Base-by-base conservation (phyloP, 2,797 vertebrate species). In the Meriones psammophilus region DNA sequence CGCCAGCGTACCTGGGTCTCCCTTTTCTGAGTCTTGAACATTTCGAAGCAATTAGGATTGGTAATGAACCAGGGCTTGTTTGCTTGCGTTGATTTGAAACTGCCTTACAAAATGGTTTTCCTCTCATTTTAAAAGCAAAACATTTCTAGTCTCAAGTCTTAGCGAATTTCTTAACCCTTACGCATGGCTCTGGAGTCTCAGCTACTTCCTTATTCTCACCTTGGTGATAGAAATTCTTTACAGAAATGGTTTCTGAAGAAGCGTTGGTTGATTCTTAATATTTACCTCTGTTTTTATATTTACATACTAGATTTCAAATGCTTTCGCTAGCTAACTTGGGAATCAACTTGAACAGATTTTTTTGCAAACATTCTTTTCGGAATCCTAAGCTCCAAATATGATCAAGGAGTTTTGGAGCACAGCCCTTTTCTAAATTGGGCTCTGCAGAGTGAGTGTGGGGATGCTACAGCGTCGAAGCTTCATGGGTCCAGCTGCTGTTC, bases 41-140 rank as follows among this genome's bases (percentile, higher is more conserved):
- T 50, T 93, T 79, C 84, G 13, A 84, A 84, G 81, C 91, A 73
- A 91, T 94, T 94, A 92, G 20, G 83, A 30, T 33, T 93, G 62
- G 79, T 81, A 8, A 68, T 46, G 84, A 56, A 36, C 42, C 33
- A 62, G 56, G 22, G 24, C 24, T 62, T 39, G 2, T 36, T 28
- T 81, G 56, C 17, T 71, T 81, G 79, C 5, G 26, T 81, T 81
- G 20, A 13, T 60, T 62, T 81, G 26, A 56, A 85, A 68, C 80
- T 94, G 66, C n/a, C 30, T 77, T 94, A 83, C 42, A 62, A 91
- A 91, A 68, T 46, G 78, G 14, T 56, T 62, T 66, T 33, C 15
- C 20, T 50, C 28, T 39, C 6, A 81, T 92, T 81, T 66, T 86
- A 79, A 77, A 89, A 95, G 56, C 89, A 74, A 50, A 50, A 50